A percentile compares a stretch with the other conserved stretches of the same genome.
These are phyloP conservation scores for Pelosia muscerda DNA, from an alignment of 2,888 invertebrate genomes.

Conservation along the genomic window DNA sequence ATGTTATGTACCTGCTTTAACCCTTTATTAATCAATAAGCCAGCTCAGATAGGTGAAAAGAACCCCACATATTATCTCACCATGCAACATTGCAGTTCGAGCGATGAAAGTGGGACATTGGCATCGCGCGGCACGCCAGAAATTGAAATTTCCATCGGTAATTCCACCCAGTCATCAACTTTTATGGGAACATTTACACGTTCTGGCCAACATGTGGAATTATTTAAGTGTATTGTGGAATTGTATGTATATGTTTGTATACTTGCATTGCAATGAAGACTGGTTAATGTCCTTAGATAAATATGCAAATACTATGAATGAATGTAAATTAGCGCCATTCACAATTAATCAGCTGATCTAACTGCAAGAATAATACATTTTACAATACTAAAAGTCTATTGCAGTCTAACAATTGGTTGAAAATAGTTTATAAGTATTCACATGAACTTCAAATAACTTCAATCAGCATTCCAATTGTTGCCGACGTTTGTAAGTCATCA, in stretches of 20 bases:
- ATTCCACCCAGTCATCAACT: slow-evolving; percentile 12
- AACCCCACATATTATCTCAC: neutral
- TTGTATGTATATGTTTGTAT: neutral
- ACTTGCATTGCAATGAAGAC: neutral
- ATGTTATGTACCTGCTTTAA: too few relatives aligned
- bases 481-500: too few relatives aligned
- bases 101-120: neutral
- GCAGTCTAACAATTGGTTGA: too few relatives aligned
- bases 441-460: too few relatives aligned
- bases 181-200: slow-evolving; percentile 1
- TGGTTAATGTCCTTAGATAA: neutral
- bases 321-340: too few relatives aligned
- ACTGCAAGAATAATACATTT: too few relatives aligned
- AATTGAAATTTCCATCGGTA: slow-evolving; percentile 16
- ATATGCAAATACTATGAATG: too few relatives aligned
- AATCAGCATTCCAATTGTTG: too few relatives aligned
- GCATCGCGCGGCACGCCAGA: slow-evolving; percentile 4
- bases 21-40: neutral
- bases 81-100: slow-evolving; percentile 10
- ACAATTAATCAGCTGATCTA: too few relatives aligned
- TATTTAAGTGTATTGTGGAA: neutral
- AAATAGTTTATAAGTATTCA: too few relatives aligned
- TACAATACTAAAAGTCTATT: too few relatives aligned
- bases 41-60: neutral
- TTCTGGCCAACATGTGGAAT: neutral